phyloP scores from a whole-genome alignment of 2,113 vertebrate species.

The Numenius arquata region DNA sequence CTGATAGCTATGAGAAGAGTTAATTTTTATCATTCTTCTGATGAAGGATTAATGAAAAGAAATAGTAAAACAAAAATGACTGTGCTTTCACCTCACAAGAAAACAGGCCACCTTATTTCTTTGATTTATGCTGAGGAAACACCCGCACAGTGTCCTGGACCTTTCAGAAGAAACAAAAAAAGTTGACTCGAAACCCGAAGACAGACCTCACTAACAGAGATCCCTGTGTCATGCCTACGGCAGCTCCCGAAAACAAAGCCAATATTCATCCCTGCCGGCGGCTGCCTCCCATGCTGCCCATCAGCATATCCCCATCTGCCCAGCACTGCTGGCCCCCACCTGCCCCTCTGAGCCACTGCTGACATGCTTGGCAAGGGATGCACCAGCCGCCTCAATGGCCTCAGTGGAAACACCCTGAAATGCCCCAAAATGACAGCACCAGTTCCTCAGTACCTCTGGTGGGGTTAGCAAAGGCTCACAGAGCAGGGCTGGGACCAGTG shows the following conservation, averaged over 20 bases:
- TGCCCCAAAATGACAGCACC: rapidly evolving
- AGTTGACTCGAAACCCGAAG: background rate
- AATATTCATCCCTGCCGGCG: background rate
- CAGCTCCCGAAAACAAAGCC: background rate
- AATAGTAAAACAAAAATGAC: background rate
- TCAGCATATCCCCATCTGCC: rapidly evolving
- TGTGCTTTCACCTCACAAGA: background rate
- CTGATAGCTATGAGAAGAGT: background rate
- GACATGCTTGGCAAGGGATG: background rate
- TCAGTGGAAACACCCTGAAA: background rate
- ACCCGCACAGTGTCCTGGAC: background rate
- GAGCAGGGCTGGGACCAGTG: background rate
- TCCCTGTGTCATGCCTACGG: background rate
- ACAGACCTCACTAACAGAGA: background rate
- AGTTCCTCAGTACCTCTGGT: background rate
- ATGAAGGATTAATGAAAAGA: background rate
- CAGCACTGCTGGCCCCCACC: background rate
- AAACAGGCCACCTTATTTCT: background rate
- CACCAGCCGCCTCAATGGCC: rapidly evolving
- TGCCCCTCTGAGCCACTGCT: rapidly evolving
- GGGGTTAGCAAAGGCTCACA: rapidly evolving
- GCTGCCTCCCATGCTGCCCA: rapidly evolving
- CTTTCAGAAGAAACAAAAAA: background rate
- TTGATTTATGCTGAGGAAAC: background rate
- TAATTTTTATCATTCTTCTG: background rate